Evolutionary conservation across 2,113 vertebrate genomes (phyloP).

Genomic region (Lagopus leucura): DNA sequence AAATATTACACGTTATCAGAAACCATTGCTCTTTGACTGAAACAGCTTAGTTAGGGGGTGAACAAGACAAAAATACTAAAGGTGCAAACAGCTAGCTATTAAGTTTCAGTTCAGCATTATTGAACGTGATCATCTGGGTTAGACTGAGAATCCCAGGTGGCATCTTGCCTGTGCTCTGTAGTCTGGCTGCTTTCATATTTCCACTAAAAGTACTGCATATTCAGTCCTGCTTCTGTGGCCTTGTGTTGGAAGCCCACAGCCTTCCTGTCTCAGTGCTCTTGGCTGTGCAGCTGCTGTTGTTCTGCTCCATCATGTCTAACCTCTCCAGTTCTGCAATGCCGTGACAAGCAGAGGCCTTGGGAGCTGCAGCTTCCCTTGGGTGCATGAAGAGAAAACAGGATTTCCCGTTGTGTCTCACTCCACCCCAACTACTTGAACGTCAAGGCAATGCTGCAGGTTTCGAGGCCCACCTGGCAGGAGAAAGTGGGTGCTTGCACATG

Average conservation of each 20-base stretch:
- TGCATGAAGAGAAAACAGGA: neutral
- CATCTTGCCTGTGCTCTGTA: neutral
- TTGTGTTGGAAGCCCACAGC: neutral
- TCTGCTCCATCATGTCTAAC: fast-evolving
- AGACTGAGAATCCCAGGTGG: neutral
- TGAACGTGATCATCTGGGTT: neutral
- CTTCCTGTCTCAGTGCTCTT: neutral
- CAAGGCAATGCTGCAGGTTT: neutral
- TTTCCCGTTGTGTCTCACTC: fast-evolving
- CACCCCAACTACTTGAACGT: fast-evolving
- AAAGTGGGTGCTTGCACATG: neutral
- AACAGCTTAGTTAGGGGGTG: neutral
- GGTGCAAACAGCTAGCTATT: neutral
- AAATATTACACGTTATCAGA: neutral
- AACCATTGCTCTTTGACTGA: neutral
- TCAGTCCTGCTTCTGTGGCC: neutral
- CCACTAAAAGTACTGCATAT: neutral
- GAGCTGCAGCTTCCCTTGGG: fast-evolving
- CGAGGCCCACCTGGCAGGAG: neutral
- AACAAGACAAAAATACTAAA: neutral
- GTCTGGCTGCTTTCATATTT: neutral
- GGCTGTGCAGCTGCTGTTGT: neutral
- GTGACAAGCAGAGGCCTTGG: neutral
- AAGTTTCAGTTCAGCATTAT: neutral
- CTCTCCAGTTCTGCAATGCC: no score